Percentiles rank a stretch among this genome's conserved stretches.
These are phyloP conservation scores for Scolopax mira DNA, from an alignment of 2,113 vertebrate species.

Conservation along the genomic window DNA sequence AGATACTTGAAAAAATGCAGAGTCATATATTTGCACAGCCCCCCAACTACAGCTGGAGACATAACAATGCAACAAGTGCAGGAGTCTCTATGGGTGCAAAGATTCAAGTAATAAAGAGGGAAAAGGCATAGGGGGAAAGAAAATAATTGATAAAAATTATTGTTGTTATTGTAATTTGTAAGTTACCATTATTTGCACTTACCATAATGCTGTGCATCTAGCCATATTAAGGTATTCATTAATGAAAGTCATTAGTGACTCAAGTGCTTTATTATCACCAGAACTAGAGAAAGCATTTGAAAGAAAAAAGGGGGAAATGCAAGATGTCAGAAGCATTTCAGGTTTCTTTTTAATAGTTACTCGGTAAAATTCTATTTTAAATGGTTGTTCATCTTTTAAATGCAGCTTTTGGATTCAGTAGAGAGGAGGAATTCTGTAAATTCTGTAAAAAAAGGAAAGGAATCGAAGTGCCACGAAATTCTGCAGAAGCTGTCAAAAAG, in stretches of 20 bases:
- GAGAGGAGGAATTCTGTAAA: neutral
- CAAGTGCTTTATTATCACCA: neutral
- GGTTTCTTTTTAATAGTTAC: neutral
- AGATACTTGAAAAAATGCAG: neutral
- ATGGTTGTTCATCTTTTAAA: neutral
- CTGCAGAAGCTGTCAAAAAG: neutral
- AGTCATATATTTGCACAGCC: neutral
- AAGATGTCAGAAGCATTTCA: neutral
- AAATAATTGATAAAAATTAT: neutral
- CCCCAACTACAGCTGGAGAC: rapidly evolving
- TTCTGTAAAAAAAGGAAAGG: neutral
- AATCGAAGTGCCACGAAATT: neutral
- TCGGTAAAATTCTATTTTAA: neutral
- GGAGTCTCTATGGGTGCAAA: neutral
- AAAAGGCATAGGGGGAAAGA: neutral
- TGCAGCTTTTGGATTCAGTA: neutral
- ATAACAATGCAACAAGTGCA: neutral
- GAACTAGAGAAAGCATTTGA: neutral
- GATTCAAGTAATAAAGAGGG: neutral
- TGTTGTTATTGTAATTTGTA: no score
- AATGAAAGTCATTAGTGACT: neutral
- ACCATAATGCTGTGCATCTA: neutral
- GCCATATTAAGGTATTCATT: neutral
- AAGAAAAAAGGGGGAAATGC: neutral
- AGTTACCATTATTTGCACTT: neutral